These are phyloP conservation scores for Drosophila aldrichi DNA, from an alignment of 2,888 invertebrate genomes.

Conservation along the genomic window DNA sequence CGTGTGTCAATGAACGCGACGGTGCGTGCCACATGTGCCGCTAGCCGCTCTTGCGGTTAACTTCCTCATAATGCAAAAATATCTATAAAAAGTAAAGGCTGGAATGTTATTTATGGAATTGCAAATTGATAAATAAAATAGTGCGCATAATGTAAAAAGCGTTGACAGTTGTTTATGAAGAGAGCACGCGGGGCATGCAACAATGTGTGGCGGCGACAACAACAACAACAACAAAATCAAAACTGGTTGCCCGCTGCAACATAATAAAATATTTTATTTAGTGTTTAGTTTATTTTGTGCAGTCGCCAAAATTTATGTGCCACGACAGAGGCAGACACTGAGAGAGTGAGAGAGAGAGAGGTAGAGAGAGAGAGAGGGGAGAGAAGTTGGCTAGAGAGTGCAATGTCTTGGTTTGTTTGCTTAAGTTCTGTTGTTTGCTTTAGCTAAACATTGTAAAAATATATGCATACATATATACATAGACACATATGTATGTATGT, in stretches of 20 bases:
- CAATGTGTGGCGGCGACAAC: constrained; percentile 62
- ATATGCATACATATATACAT: not conserved
- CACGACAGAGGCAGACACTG: constrained; percentile 39
- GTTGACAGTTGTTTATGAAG: constrained; percentile 71
- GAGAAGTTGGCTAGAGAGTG: not conserved
- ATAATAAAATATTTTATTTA: constrained; percentile 82
- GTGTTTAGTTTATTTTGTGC: constrained; percentile 74
- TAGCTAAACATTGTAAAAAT: constrained; percentile 78
- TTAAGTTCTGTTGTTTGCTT: constrained; percentile 70
- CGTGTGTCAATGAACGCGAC: constrained; percentile 60
- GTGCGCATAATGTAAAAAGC: constrained; percentile 64
- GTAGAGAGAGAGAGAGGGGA: not conserved
- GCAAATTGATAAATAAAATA: constrained; percentile 75
- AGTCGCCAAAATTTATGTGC: constrained; percentile 66
- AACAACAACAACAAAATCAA: constrained; percentile 12
- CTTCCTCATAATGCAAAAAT: constrained; percentile 74
- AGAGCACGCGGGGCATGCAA: constrained; percentile 42
- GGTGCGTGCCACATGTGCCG: constrained; percentile 15
- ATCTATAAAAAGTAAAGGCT: constrained; percentile 74
- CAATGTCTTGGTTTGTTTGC: constrained; percentile 58
- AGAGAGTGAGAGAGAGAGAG: too few relatives aligned
- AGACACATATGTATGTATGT: constrained; percentile 20
- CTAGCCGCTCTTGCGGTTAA: constrained; percentile 55
- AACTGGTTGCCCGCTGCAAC: constrained; percentile 67
- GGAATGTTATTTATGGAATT: constrained; percentile 78